Evolutionary conservation across 2,888 invertebrate species (phyloP).

Genomic region (Drosophila paucipuncta): DNA sequence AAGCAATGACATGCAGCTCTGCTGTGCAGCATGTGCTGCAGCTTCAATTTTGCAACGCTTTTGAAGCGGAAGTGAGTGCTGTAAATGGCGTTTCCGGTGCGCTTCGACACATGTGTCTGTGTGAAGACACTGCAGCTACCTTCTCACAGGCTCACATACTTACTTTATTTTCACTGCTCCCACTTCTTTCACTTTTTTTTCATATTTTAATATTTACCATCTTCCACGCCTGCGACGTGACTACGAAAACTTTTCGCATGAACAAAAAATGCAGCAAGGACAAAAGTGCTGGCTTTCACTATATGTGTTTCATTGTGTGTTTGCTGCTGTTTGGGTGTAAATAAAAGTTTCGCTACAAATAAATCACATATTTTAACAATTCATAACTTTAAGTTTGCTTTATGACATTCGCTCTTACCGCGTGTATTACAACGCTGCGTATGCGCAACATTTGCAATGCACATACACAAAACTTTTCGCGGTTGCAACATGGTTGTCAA

Average conservation of each 20-base stretch:
- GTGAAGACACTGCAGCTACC: conserved; percentile 37
- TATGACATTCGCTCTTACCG: conserved; percentile 43
- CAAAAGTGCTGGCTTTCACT: conserved; percentile 16
- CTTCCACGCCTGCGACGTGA: conserved; percentile 68
- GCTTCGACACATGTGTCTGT: conserved; percentile 53
- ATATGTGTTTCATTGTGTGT: conserved; percentile 17
- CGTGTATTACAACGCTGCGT: conserved; percentile 50
- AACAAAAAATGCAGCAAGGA: conserved; percentile 19
- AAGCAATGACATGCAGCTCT: conserved; percentile 49
- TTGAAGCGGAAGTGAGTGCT: conserved; percentile 52
- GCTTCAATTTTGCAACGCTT: not conserved
- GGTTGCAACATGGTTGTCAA: conserved; percentile 48
- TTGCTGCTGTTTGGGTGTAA: conserved; percentile 12
- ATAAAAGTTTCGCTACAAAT: conserved; percentile 62
- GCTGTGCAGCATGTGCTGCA: conserved; percentile 63
- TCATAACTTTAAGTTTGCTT: conserved; percentile 79
- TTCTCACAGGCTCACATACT: conserved; percentile 38
- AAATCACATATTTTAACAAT: conserved; percentile 79
- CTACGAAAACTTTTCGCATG: conserved; percentile 56
- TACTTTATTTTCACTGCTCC: conserved; percentile 9
- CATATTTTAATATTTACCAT: conserved; percentile 55
- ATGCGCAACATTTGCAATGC: conserved; percentile 56
- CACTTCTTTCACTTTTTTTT: conserved; percentile 2
- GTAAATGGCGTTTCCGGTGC: conserved; percentile 70
- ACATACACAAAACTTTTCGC: conserved; percentile 58